Percentiles rank a stretch among this genome's conserved stretches.
These are phyloP conservation scores for Leiothrix lutea DNA, from an alignment of 2,113 vertebrate species.

Conservation along the genomic window DNA sequence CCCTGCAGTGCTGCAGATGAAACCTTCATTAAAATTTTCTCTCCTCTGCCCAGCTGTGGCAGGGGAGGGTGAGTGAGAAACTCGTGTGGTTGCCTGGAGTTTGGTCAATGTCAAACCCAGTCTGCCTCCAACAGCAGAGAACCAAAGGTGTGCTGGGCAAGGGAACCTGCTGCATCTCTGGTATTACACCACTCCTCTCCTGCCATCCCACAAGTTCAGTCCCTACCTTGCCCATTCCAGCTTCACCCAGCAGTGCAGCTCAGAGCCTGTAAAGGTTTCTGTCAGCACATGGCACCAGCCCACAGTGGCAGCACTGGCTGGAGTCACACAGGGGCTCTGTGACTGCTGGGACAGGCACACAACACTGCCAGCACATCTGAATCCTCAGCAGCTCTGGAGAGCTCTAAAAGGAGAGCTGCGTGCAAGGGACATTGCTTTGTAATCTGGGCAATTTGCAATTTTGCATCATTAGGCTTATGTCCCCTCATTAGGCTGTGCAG, in stretches of 20 bases:
- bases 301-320: too few species aligned
- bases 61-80: not conserved
- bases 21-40: not conserved
- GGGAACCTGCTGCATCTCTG: not conserved
- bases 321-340: not conserved
- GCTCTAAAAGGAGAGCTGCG: not conserved
- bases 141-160: not conserved
- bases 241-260: not conserved
- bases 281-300: not conserved
- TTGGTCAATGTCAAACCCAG: not conserved
- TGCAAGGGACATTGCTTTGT: not conserved
- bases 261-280: not conserved
- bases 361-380: not conserved
- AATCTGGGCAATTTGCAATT: not conserved
- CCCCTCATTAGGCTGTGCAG: not conserved
- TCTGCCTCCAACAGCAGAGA: not conserved
- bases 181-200: not conserved
- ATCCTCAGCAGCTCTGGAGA: not conserved
- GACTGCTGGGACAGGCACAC: not conserved
- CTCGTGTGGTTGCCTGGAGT: not conserved
- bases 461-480: not conserved
- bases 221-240: not conserved
- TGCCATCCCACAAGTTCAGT: not conserved
- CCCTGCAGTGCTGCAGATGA: not conserved
- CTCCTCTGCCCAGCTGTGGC: not conserved